Evolutionary conservation across 2,113 vertebrate species (phyloP), one percentile per base, ranked within the genome.

Genomic region (Gasterosteus aculeatus): DNA sequence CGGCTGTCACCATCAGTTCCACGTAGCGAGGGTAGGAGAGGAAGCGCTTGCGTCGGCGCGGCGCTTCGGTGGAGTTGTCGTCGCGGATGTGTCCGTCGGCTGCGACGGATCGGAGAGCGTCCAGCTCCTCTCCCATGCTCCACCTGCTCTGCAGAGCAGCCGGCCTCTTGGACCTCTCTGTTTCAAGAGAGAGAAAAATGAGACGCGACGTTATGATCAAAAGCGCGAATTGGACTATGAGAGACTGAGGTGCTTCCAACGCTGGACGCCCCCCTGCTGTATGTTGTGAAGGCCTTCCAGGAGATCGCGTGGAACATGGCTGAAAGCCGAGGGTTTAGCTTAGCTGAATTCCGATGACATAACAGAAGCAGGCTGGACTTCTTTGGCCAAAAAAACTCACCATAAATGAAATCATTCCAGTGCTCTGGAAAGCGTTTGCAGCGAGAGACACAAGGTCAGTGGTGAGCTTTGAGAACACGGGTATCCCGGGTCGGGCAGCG

Each of bases 21-120:
- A 99, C 96, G 0, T 97, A 97, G 93, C 98, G 95, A n/a, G 97
- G 98, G 83, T 99, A 98, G 11, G 98, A 99, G 81, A 98, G 94
- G 87, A 99, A 99, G 11, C 98, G 96, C 83, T 97, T 99, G 82
- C 79, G 95, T 77, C 98, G 94, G 87, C 91, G 94, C 77, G 85
- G 95, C 69, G 78, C 60, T 83, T 44, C 84, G 61, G 73, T 90
- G 4, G 88, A 29, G 72, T 92, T 92, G 78, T 87, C 90, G 78
- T 83, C 53, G 46, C 91, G 88, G 79, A 70, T 4, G 60, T 90
- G 74, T 4, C 78, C 51, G 47, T 88, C 88, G 75, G 69, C 69
- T 35, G 90, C 67, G 67, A 89, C 77, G 61, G 93, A 89, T 79
- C 88, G 89, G 76, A 95, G 83, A 61, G 88, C 75, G 5, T 78